phyloP scores from a whole-genome alignment of 2,888 invertebrate genomes.

The Stenchaetothrips biformis region DNA sequence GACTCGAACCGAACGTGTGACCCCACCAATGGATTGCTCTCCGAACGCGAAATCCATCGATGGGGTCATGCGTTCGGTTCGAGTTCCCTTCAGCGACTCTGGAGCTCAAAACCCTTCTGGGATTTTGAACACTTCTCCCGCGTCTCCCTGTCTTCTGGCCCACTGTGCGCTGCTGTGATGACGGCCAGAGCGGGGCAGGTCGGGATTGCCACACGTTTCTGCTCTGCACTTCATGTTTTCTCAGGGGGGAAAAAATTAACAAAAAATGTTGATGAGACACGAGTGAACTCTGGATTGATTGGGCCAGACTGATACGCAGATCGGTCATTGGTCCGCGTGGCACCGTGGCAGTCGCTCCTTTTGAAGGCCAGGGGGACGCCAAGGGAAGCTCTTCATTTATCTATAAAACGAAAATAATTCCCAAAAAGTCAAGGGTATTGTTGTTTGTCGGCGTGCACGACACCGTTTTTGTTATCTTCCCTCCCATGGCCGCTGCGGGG shows the following conservation, averaged over 20 bases:
- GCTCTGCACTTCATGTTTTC: too few relatives aligned
- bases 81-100: too few relatives aligned
- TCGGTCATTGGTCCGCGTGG: conserved; percentile 10
- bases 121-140: too few relatives aligned
- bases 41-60: too few relatives aligned
- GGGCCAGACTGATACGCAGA: neutral
- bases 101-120: too few relatives aligned
- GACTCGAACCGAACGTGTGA: too few relatives aligned
- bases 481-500: neutral
- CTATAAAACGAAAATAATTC: neutral
- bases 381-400: neutral
- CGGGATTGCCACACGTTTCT: neutral
- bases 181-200: neutral
- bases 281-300: neutral
- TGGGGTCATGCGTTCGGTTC: too few relatives aligned
- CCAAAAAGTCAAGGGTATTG: neutral
- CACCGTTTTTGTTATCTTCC: neutral
- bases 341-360: neutral
- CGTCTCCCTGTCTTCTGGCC: too few relatives aligned
- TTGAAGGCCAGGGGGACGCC: too few relatives aligned
- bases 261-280: neutral
- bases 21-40: too few relatives aligned
- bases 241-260: too few relatives aligned
- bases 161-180: too few relatives aligned
- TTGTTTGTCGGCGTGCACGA: neutral